These are phyloP conservation scores for Punctoribates punctum DNA, from an alignment of 2,888 invertebrate species.

Conservation along the genomic window DNA sequence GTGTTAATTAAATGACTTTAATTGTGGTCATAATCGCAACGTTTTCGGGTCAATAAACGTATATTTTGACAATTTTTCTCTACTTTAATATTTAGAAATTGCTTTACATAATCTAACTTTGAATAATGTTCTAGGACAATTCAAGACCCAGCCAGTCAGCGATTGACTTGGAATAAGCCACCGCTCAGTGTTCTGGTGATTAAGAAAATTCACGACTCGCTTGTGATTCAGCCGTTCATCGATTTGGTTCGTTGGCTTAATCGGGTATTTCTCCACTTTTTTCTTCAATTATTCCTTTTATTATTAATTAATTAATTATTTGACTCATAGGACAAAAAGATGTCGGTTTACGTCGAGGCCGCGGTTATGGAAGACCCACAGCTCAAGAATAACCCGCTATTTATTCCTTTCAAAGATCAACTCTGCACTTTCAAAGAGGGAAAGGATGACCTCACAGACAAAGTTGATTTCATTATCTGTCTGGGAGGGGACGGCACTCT, in stretches of 20 bases:
- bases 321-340: slow-evolving; percentile 72
- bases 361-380: slow-evolving; percentile 80
- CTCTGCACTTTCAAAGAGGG: slow-evolving; percentile 78
- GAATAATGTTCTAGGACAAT: slow-evolving; percentile 67
- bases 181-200: slow-evolving; percentile 94
- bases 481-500: slow-evolving; percentile 96
- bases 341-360: slow-evolving; percentile 92
- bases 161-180: slow-evolving; percentile 94
- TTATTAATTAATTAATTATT: slow-evolving; percentile 15
- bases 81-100: too few relatives aligned
- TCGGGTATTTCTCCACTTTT: slow-evolving; percentile 62
- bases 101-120: too few relatives aligned
- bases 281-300: background rate
- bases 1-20: too few relatives aligned
- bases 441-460: slow-evolving; percentile 83
- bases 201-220: slow-evolving; percentile 89
- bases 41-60: too few relatives aligned
- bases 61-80: too few relatives aligned
- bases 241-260: slow-evolving; percentile 90
- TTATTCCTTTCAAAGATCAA: slow-evolving; percentile 71
- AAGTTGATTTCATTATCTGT: slow-evolving; percentile 94
- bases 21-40: too few relatives aligned
- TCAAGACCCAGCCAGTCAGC: slow-evolving; percentile 94
- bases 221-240: slow-evolving; percentile 82
- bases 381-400: slow-evolving; percentile 69